Conservation (phyloP, 2,797 vertebrate species). For the Psittacula echo region DNA sequence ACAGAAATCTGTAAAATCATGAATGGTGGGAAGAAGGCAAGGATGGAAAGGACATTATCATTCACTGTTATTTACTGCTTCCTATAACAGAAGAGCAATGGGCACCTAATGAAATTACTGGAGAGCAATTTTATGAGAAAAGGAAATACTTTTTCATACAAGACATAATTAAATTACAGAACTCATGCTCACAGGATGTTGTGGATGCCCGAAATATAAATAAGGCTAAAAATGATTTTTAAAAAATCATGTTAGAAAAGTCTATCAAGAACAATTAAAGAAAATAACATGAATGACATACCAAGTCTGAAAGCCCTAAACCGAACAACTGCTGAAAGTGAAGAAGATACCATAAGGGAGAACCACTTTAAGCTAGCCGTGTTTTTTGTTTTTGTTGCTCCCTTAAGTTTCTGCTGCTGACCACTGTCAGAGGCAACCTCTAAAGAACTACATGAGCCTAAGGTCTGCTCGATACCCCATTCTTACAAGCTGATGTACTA, state of each 20-base stretch:
- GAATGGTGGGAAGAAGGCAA: conserved; percentile 1
- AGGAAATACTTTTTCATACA: conserved; percentile 49
- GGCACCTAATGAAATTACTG: conserved; percentile 45
- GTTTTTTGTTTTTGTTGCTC: background rate
- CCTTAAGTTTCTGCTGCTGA: background rate
- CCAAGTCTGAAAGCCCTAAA: background rate
- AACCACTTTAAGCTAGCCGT: background rate
- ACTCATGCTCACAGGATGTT: conserved; percentile 35
- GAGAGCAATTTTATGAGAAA: conserved; percentile 51
- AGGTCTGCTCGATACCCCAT: background rate
- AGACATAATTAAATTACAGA: background rate
- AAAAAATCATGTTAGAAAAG: background rate
- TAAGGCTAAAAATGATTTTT: background rate
- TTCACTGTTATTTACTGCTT: conserved; percentile 32
- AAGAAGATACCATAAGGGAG: background rate
- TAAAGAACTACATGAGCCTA: background rate
- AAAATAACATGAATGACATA: background rate
- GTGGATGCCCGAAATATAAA: conserved; percentile 47
- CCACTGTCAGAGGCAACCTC: accelerated
- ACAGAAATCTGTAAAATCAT: background rate
- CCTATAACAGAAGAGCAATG: conserved; percentile 14
- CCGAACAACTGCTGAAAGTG: background rate
- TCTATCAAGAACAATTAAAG: background rate
- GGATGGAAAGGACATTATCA: background rate
- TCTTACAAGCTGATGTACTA: background rate